Base-by-base conservation (phyloP, 2,888 invertebrate species). In the Brachynemurus nebulosus region DNA sequence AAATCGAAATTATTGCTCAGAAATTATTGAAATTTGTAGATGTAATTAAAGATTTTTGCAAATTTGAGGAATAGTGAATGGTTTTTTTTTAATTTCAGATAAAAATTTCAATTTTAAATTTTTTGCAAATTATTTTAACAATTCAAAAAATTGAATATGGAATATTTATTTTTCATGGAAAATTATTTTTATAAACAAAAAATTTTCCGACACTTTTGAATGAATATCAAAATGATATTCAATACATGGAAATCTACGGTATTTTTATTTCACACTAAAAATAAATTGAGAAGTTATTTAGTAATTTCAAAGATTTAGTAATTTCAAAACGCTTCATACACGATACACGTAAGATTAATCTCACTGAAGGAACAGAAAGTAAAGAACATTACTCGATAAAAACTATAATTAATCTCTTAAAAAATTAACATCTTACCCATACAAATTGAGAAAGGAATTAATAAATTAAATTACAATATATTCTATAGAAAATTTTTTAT, bases 201-300 rank as follows among this genome's bases (percentile, higher is more conserved):
- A 35, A 35, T 25, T 8, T 35, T 35, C 14, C 14, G 17, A 38
- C 38, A 38, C 38, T 38, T 38, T 35, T 35, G 35, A 35, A 35
- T 11, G 35, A 35, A 35, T 35, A 35, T 35, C 35, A 9, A 35
- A 35, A 35, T 35, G 14, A 35, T 35, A 35, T 35, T 14, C 35
- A 35, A 35, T 35, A 38, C 38, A 17, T 38, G 17, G 17, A 38
- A 38, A 38, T 38, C 38, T 16, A 9, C 38, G 38, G 38, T 38
- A 38, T 38, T 38, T 38, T 38, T 38, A 38, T 38, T 38, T 38
- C 38, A 38, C 38, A 38, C 38, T 38, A 38, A 38, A 38, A 38
- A 38, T 18, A 38, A 38, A 38, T 38, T 38, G 38, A 38, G 38
- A 34, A 34, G 34, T 43, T 20, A 34, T 36, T 16, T 12, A 21